Evolutionary conservation across 1,140 invertebrate species (phyloP).

Genomic region (Drosophila insularis): DNA sequence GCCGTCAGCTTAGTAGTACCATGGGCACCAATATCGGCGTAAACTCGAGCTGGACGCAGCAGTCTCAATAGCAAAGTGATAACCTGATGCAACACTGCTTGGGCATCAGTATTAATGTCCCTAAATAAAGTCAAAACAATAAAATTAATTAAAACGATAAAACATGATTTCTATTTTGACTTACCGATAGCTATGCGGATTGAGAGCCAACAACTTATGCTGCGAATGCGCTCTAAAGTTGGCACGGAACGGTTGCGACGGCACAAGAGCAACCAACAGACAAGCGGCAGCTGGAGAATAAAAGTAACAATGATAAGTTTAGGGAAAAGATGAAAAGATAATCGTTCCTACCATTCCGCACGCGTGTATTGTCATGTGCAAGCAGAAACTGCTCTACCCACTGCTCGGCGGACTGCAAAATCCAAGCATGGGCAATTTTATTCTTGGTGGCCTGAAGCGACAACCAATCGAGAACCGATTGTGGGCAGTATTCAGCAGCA

Average conservation of each 20-base stretch:
- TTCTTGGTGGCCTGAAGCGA: constrained; percentile 93
- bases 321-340: background rate
- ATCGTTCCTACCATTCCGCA: constrained; percentile 87
- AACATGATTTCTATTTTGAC: background rate
- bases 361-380: constrained; percentile 92
- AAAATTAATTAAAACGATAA: background rate
- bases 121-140: constrained; percentile 50
- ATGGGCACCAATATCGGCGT: constrained; percentile 92
- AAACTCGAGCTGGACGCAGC: constrained; percentile 91
- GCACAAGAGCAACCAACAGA: constrained; percentile 93
- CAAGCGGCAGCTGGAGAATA: constrained; percentile 89
- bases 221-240: constrained; percentile 86
- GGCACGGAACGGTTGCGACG: constrained; percentile 93
- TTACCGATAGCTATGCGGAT: constrained; percentile 76
- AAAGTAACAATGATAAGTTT: constrained; percentile 37
- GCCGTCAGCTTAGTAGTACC: constrained; percentile 95
- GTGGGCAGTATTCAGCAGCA: constrained; percentile 93
- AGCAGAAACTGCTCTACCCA: constrained; percentile 96
- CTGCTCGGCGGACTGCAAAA: constrained; percentile 91
- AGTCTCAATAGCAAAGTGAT: constrained; percentile 91
- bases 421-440: constrained; percentile 94
- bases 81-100: constrained; percentile 91
- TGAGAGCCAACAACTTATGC: constrained; percentile 72
- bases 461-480: constrained; percentile 95
- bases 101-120: constrained; percentile 87